Evolutionary conservation across 1,140 invertebrate species (phyloP), one percentile per base, ranked within the genome.

Genomic region (Heliconius melpomene): DNA sequence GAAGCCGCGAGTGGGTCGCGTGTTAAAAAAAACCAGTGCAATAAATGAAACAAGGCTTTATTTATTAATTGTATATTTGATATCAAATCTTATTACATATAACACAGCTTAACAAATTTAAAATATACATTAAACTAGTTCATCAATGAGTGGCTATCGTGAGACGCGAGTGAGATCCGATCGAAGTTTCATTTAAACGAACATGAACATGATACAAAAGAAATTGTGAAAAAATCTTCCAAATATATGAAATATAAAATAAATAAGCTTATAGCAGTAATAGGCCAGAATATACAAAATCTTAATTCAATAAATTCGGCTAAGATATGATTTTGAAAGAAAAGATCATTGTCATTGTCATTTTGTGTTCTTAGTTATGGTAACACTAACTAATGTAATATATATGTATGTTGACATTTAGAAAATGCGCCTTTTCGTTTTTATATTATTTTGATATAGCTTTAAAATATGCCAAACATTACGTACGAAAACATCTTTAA

Each of bases 51-150:
- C 72, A 11, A 79, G 0, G 75, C 72, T 29, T 73, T 79, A 84
- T 81, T 90, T 90, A 91, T 89, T 88, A 92, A 92, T 93, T 94
- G 92, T 94, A 94, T 94, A 94, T 92, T 94, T 93, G 90, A 90
- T 94, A 94, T 94, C 91, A 94, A 94, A 94, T 91, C 91, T 93
- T 93, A 91, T 84, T 88, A 92, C 86, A 92, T 88, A 91, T 88
- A 91, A 88, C 89, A 92, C 88, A 91, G 88, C 90, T 93, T 91
- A 92, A 90, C 86, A 87, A 88, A 89, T 82, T 76, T 82, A 87
- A 86, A 84, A 81, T 84, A 86, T 85, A 85, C 78, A 84, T 77
- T 78, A 74, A 80, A 46, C 36, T 75, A 70, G n/a, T 72, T 70
- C 71, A 70, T 74, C 50, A 52, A 20, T 46, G 66, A 72, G 18